Conservation (phyloP, 2,797 vertebrate genomes). For the Catamblyrhynchus diadema region DNA sequence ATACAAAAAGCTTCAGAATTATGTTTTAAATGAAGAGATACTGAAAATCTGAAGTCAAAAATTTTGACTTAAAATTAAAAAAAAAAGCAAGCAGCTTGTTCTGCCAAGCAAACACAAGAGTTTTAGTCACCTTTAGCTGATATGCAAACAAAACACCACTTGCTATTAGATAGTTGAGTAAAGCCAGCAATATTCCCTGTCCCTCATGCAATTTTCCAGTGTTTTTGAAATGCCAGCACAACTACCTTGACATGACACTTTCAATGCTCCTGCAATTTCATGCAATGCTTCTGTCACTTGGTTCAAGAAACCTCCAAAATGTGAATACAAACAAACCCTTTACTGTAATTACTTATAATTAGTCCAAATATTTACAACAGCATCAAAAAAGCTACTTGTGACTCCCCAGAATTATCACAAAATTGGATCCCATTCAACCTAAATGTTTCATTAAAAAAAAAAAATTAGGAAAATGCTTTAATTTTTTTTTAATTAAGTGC, state of each 20-base stretch:
- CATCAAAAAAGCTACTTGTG: not conserved
- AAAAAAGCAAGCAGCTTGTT: not conserved
- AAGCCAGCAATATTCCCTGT: not conserved
- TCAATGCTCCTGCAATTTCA: not conserved
- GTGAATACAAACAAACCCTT: not conserved
- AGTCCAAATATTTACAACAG: not conserved
- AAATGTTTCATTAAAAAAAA: rapidly evolving
- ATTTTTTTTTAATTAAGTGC: not conserved
- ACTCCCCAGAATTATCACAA: not conserved
- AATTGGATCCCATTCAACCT: not conserved
- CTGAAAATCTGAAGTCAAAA: not conserved
- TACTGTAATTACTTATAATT: not conserved
- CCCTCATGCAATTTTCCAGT: not conserved
- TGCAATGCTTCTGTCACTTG: not conserved
- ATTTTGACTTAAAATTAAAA: not conserved
- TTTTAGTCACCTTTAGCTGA: not conserved
- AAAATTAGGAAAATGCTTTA: not conserved
- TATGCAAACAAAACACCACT: not conserved
- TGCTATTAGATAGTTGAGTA: not conserved
- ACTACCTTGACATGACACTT: not conserved
- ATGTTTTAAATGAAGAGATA: not conserved
- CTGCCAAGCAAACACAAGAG: not conserved
- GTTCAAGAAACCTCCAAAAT: not conserved
- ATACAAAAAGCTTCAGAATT: not conserved
- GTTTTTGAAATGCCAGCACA: not conserved